Evolutionary conservation across 2,888 invertebrate genomes (phyloP), one percentile per base, ranked within the genome.

Genomic region (Altica lythri): DNA sequence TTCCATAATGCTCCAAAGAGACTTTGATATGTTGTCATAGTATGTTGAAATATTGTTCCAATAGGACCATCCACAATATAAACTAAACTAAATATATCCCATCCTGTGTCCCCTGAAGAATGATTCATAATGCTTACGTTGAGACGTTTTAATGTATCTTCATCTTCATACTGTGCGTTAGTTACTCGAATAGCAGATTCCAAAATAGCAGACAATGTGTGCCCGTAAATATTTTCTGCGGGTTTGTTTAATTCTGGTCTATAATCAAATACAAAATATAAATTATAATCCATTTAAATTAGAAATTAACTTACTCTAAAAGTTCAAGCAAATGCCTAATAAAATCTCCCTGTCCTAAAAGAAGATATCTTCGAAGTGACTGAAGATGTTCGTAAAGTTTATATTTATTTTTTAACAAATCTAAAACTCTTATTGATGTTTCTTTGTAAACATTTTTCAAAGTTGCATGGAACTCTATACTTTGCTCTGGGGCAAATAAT

Each of bases 271-370:
- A 18, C 19, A 30, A 45, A 22, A n/a, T 27, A 10, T 2, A 47
- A 16, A 30, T 14, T 8, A n/a, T n/a, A n/a, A n/a, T 32, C 6
- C 4, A 12, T 17, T 8, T 34, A 46, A 14, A 17, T 34, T 22
- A n/a, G 35, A 25, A 35, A 37, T 34, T 4, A 19, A 81, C 86
- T 80, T 78, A 94, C 93, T 90, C 90, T 59, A 97, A 78, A 55
- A 95, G 80, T 68, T 95, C 92, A 86, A 98, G 89, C 47, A 98
- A 84, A 71, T 95, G 90, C 69, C 92, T 86, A 67, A 95, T 93
- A 76, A 97, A 96, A 79, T 98, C 96, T 0, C 97, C 97, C 79
- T 97, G 96, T 9, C 95, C 95, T 9, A 98, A 83, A 48, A 98
- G 80, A 68, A 98, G 79, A 77, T 95, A 97, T 54, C 91, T 84